Base-by-base conservation (phyloP, 2,113 vertebrate genomes). In the Hemibagrus wyckioides region DNA sequence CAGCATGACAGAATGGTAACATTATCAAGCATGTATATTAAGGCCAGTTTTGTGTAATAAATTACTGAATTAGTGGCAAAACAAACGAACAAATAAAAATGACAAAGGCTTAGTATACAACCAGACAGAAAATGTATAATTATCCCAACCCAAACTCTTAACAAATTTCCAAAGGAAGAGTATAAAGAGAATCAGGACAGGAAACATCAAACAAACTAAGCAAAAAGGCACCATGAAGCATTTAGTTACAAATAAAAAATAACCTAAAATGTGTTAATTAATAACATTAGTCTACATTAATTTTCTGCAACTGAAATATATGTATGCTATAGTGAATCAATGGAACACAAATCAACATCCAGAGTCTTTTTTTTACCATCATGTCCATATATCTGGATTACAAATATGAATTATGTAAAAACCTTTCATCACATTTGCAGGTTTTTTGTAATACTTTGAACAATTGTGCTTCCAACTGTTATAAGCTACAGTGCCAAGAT, bases 21-120 rank as follows among this genome's bases (percentile, higher is more conserved):
- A 96, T 96, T 96, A 93, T 97, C 95, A 96, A 97, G 95, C 96
- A 95, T 95, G 91, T 96, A 85, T 92, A 95, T 97, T 98, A 99
- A 99, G 97, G 97, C 97, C 95, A 94, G 94, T 96, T 96, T 94
- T 23, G 80, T 94, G 94, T 96, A 95, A 97, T 96, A 96, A 96
- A 93, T 96, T 93, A 95, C 93, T 91, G 91, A 94, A 94, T 93
- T 92, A 94, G 93, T 92, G 92, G 91, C 91, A 92, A 91, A 92
- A 91, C 89, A 92, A 86, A 80, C 15, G 33, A 54, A 79, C 15
- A 91, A 85, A 90, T 23, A 88, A 92, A 82, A 88, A 80, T 86
- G 65, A 84, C 57, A 88, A 83, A 80, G 67, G 52, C 73, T 39
- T 86, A 79, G 63, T 91, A 90, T 89, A 83, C 89, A 91, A 83